Evolutionary conservation across 2,797 vertebrate species (phyloP).

Genomic region (Coendou prehensilis): DNA sequence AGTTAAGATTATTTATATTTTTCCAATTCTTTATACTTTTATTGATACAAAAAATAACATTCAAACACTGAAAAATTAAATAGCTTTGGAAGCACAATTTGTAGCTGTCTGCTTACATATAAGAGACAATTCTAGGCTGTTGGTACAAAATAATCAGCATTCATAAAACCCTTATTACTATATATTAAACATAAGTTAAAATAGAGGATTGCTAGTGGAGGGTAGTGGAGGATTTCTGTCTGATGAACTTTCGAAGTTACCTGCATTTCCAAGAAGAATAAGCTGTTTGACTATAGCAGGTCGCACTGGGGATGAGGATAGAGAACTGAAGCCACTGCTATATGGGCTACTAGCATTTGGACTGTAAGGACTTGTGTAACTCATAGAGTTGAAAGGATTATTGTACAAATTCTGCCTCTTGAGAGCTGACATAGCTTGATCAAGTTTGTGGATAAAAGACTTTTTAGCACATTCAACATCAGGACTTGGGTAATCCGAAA

Average conservation of each 20-base stretch:
- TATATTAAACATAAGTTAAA: conserved; percentile 93
- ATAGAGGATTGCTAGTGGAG: conserved; percentile 93
- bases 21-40: conserved; percentile 91
- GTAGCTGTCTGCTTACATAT: conserved; percentile 92
- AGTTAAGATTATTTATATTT: conserved; percentile 93
- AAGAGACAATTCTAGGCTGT: conserved; percentile 92
- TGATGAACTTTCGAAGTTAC: conserved; percentile 92
- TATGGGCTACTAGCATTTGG: conserved; percentile 96
- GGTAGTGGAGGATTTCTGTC: conserved; percentile 94
- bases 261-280: conserved; percentile 94
- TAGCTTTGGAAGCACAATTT: conserved; percentile 92
- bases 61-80: conserved; percentile 92
- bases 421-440: conserved; percentile 97
- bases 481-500: conserved; percentile 97
- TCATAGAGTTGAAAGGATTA: conserved; percentile 93
- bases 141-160: conserved; percentile 95
- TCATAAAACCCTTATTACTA: conserved; percentile 92
- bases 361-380: conserved; percentile 94
- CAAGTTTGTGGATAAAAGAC: conserved; percentile 97
- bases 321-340: conserved; percentile 97
- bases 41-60: conserved; percentile 92
- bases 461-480: conserved; percentile 98
- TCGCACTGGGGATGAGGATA: conserved; percentile 95
- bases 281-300: conserved; percentile 95
- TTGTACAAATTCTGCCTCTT: conserved; percentile 96